These are phyloP conservation scores for Linepithema humile DNA, from an alignment of 1,140 invertebrate species.

Conservation along the genomic window DNA sequence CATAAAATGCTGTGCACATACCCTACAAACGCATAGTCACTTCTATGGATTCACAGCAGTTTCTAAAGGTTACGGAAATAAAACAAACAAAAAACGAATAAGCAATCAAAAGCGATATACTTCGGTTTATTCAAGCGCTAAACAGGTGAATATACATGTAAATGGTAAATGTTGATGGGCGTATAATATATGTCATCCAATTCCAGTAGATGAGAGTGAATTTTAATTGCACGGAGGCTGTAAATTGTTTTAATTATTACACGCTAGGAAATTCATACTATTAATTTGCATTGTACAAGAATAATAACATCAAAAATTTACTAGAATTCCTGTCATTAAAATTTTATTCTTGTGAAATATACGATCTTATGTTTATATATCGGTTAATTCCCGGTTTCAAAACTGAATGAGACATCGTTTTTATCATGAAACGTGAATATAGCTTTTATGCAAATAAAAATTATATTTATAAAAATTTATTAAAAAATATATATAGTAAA, in stretches of 20 bases:
- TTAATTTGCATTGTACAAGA: neutral
- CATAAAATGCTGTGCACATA: neutral
- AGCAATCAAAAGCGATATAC: neutral
- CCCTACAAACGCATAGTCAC: neutral
- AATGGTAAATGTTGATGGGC: neutral
- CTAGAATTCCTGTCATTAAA: too few species aligned
- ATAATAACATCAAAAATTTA: too few species aligned
- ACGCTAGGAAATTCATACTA: neutral
- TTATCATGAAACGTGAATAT: neutral
- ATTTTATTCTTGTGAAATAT: too few species aligned
- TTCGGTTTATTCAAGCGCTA: slow-evolving; percentile 14
- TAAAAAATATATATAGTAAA: neutral
- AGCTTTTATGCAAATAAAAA: neutral
- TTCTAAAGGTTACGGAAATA: slow-evolving; percentile 19
- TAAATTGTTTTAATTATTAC: slow-evolving; percentile 13
- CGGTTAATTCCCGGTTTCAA: too few species aligned
- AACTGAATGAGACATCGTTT: neutral
- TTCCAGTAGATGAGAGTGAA: neutral
- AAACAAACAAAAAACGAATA: neutral
- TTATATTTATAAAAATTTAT: neutral
- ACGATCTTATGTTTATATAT: too few species aligned
- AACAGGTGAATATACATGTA: neutral
- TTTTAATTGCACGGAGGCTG: slow-evolving; percentile 5
- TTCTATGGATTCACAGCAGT: neutral
- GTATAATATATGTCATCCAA: neutral